phyloP scores from a whole-genome alignment of 2,888 invertebrate species.

The Coleophora deauratella region DNA sequence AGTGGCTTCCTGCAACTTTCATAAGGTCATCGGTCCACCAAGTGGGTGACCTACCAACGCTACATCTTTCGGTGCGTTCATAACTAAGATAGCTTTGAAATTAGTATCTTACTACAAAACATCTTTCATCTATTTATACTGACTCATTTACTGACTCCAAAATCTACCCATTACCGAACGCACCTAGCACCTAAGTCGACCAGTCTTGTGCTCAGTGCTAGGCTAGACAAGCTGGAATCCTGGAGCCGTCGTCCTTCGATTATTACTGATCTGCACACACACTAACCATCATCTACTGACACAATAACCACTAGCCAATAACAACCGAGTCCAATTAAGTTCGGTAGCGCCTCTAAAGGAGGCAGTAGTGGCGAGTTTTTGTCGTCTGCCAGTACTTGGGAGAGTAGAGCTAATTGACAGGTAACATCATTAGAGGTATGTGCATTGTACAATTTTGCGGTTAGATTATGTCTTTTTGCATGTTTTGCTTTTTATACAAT shows the following conservation, averaged over 20 bases:
- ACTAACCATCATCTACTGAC: slow-evolving; percentile 30
- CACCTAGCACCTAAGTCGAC: no score
- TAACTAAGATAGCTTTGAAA: no score
- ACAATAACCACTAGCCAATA: slow-evolving; percentile 52
- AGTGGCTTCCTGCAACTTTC: no score
- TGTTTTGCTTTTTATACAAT: no score
- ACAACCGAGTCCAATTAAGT: slow-evolving; percentile 60
- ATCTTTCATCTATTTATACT: no score
- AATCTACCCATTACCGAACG: no score
- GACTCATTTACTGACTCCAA: no score
- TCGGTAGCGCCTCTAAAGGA: slow-evolving; percentile 62
- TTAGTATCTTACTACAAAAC: no score
- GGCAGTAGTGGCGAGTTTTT: slow-evolving; percentile 50
- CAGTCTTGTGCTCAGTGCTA: slow-evolving; percentile 13
- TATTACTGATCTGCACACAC: slow-evolving; percentile 26
- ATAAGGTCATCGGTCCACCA: no score
- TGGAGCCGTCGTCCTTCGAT: slow-evolving; percentile 40
- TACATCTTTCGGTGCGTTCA: no score
- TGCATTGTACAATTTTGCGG: slow-evolving; percentile 31
- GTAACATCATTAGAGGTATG: slow-evolving; percentile 57
- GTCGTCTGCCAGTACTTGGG: slow-evolving; percentile 31
- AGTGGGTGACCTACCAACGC: no score
- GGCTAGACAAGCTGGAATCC: slow-evolving; percentile 24
- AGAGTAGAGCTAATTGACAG: slow-evolving; percentile 55
- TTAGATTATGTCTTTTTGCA: slow-evolving; percentile 33